phyloP scores from a whole-genome alignment of 2,113 vertebrate species.

The Zonotrichia leucophrys region DNA sequence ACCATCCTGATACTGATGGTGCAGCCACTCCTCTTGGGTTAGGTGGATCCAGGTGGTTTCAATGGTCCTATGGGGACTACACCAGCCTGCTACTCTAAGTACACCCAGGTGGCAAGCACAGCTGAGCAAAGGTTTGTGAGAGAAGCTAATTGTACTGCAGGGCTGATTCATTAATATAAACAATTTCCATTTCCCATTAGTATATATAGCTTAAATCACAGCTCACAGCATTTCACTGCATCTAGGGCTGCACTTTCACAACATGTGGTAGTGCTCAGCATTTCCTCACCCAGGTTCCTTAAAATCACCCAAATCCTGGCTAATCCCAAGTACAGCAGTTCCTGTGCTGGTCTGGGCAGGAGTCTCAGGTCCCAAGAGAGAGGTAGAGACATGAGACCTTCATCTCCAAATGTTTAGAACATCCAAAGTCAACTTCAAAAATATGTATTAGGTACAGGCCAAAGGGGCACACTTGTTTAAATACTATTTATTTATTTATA shows the following conservation, averaged over 20 bases:
- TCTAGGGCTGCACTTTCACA: not conserved
- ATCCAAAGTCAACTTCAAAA: not conserved
- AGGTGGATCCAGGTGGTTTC: not conserved
- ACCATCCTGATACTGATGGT: not conserved
- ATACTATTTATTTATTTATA: not conserved
- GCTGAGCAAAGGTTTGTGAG: not conserved
- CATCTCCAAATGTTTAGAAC: not conserved
- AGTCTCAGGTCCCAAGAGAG: not conserved
- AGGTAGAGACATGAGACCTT: not conserved
- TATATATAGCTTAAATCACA: not conserved
- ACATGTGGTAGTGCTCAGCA: not conserved
- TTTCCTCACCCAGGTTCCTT: not conserved
- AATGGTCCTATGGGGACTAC: not conserved
- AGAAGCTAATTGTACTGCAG: not conserved
- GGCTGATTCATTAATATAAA: not conserved
- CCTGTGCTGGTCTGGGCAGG: not conserved
- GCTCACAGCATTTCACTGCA: not conserved
- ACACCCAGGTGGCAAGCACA: not conserved
- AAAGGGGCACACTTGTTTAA: not conserved
- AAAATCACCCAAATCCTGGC: not conserved
- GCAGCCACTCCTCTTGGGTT: not conserved
- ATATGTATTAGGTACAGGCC: not conserved
- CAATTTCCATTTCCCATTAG: not conserved
- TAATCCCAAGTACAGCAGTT: not conserved
- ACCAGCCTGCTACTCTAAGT: not conserved